phyloP scores from a whole-genome alignment of 1,140 invertebrate genomes.

The Chrysoperla carnea region DNA sequence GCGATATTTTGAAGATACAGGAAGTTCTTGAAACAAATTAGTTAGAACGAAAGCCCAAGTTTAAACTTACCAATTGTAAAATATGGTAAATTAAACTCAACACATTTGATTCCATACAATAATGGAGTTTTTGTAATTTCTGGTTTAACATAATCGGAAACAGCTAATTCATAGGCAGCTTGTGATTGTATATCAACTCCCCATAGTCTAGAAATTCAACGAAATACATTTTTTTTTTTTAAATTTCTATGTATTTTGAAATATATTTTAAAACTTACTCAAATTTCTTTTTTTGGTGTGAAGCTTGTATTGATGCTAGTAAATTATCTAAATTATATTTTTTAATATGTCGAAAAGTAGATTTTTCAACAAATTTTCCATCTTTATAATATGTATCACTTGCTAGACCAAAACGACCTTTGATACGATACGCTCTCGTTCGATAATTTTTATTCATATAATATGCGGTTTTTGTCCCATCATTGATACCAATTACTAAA shows the following conservation, averaged over 20 bases:
- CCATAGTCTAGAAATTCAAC: slow-evolving; percentile 34
- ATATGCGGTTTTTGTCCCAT: slow-evolving; percentile 32
- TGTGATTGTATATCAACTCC: slow-evolving; percentile 70
- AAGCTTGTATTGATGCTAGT: slow-evolving; percentile 56
- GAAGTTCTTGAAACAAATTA: no score
- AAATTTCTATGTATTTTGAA: slow-evolving; percentile 3
- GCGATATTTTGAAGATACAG: no score
- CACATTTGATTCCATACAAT: slow-evolving; percentile 74
- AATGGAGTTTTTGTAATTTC: slow-evolving; percentile 46
- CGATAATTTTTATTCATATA: slow-evolving; percentile 33
- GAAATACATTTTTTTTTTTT: slow-evolving; percentile 2
- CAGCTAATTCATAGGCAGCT: slow-evolving; percentile 73
- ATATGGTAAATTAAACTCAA: slow-evolving; percentile 60
- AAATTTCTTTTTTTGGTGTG: slow-evolving; percentile 68
- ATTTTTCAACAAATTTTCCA: slow-evolving; percentile 52
- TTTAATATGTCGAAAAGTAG: slow-evolving; percentile 50
- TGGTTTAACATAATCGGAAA: slow-evolving; percentile 60
- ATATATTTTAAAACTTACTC: slow-evolving; percentile 36
- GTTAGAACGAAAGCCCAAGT: no score
- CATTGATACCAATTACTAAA: slow-evolving; percentile 53
- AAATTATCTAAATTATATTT: slow-evolving; percentile 46
- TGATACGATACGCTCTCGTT: slow-evolving; percentile 53
- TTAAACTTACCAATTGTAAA: slow-evolving; percentile 73
- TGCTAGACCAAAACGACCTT: slow-evolving; percentile 57
- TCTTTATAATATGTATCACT: slow-evolving; percentile 56